Evolutionary conservation across 2,888 invertebrate species (phyloP), one percentile per base, ranked within the genome.

Genomic region (Trypoxylon attenuatum): DNA sequence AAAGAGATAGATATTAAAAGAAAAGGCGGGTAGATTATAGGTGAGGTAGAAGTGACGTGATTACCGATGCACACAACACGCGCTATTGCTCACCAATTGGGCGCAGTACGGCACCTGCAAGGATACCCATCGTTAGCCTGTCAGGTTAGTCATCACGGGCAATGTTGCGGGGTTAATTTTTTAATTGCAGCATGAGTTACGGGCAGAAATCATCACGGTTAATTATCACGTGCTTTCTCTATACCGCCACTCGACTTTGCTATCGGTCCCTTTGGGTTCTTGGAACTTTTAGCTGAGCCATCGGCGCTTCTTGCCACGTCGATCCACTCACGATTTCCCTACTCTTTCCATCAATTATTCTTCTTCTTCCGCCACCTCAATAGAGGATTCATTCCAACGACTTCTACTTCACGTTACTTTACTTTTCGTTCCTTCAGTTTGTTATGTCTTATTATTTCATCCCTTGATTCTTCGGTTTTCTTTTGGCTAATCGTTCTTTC

Each of bases 41-140:
- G 85, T 85, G 90, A 90, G 90, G 89, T 90, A 92, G 91, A 84
- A 92, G 92, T 93, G 92, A 92, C 91, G 92, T 93, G 93, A 93
- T 90, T 94, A 94, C 94, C 94, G 94, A 94, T 94, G 94, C 94
- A 94, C 94, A 94, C 94, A 94, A 94, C 94, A 94, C 94, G 94
- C 94, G 93, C 92, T 92, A 94, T 94, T 94, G 94, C 94, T 94
- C 94, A 94, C 94, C 94, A 94, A 92, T 92, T 94, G 94, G 92
- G 94, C 94, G 92, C 94, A 94, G 93, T 93, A 94, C 91, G 94
- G 94, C 92, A 94, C 94, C 94, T 94, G 94, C 90, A 89, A 85
- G 85, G 85, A 85, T 85, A 85, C 84, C 84, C 85, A 85, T 83
- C 79, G 85, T 85, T 85, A 85, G 85, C 82, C 84, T 68, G 77